Percentiles rank a stretch among this genome's conserved stretches.
Conservation (phyloP, 2,797 vertebrate species). For the Ctenopoma kingsleyae region DNA sequence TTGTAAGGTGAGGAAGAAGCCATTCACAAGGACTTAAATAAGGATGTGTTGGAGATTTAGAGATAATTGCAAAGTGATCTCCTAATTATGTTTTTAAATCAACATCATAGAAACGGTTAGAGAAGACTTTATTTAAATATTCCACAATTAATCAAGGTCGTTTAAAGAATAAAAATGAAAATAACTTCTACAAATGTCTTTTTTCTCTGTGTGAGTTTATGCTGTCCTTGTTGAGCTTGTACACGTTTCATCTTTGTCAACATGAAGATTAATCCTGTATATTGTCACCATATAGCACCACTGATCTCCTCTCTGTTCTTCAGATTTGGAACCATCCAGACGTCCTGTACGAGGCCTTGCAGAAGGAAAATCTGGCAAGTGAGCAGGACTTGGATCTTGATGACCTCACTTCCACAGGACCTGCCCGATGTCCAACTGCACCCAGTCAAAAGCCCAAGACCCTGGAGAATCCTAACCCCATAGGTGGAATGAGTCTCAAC, state of each 20-base stretch:
- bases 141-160: not conserved
- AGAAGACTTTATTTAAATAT: not conserved
- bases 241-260: not conserved
- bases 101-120: not conserved
- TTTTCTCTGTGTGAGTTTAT: not conserved
- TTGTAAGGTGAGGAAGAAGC: constrained; percentile 89
- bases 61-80: not conserved
- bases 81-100: not conserved
- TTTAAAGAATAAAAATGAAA: not conserved
- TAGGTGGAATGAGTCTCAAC: constrained; percentile 90
- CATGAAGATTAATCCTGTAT: not conserved
- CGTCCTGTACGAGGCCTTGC: constrained; percentile 94
- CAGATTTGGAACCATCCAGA: constrained; percentile 99
- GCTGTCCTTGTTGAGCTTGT: not conserved
- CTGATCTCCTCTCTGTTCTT: constrained; percentile 5
- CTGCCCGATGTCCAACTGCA: constrained; percentile 77
- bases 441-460: constrained; percentile 86
- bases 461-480: constrained; percentile 84
- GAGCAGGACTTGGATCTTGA: constrained; percentile 97
- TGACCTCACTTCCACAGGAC: constrained; percentile 89
- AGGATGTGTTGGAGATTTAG: not conserved
- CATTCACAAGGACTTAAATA: not conserved
- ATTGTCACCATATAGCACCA: not conserved
- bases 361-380: constrained; percentile 94
- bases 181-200: not conserved